A percentile compares a stretch with the other conserved stretches of the same genome.
These are phyloP conservation scores for Sorex araneus DNA, from an alignment of 2,113 vertebrate species.

Conservation along the genomic window DNA sequence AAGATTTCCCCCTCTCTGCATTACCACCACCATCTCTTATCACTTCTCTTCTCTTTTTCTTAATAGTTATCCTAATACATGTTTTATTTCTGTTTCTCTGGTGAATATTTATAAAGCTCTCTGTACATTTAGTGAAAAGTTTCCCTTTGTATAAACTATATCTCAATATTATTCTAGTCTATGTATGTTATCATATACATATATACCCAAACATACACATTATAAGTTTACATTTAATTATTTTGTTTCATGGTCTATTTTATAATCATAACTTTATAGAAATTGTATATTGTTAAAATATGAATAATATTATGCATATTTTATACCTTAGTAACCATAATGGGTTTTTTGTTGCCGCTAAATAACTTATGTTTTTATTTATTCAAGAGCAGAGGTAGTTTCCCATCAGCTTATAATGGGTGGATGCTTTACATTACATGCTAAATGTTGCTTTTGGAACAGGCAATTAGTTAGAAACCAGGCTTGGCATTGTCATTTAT, in stretches of 20 bases:
- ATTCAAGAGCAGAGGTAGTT: slow-evolving; percentile 22
- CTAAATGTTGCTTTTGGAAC: slow-evolving; percentile 70
- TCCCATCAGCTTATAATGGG: neutral
- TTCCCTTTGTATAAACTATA: neutral
- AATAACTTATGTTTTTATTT: neutral
- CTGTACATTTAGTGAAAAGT: neutral
- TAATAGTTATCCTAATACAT: neutral
- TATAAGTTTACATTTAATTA: neutral
- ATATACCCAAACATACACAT: neutral
- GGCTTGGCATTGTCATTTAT: slow-evolving; percentile 77
- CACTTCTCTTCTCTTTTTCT: neutral
- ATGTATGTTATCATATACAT: neutral
- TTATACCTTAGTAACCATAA: slow-evolving; percentile 7
- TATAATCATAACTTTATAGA: neutral
- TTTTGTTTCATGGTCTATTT: slow-evolving; percentile 6
- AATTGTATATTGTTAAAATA: neutral
- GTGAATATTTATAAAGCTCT: neutral
- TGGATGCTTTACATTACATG: slow-evolving; percentile 61
- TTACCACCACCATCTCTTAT: neutral
- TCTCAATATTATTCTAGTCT: neutral
- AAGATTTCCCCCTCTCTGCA: too few species aligned
- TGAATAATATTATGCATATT: too few species aligned
- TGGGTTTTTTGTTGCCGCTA: slow-evolving; percentile 1
- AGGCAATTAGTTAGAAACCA: slow-evolving; percentile 72
- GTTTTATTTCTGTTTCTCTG: neutral